These are phyloP conservation scores for Chloebia gouldiae DNA, from an alignment of 2,113 vertebrate species.

Conservation along the genomic window DNA sequence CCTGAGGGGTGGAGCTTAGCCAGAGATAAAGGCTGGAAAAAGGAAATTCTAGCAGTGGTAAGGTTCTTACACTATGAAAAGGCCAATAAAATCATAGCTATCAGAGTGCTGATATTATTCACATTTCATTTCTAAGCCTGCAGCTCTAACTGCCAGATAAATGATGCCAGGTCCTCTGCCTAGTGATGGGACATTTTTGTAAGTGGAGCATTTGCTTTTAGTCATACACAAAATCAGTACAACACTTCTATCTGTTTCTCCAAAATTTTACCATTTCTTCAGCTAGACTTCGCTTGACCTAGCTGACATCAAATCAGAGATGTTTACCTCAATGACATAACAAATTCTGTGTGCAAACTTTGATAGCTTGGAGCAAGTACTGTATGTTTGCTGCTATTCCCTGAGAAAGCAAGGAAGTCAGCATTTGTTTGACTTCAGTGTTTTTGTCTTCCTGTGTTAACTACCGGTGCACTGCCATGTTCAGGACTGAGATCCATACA, in stretches of 20 bases:
- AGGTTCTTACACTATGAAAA: background rate
- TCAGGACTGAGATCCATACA: background rate
- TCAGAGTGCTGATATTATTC: background rate
- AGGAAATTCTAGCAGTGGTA: background rate
- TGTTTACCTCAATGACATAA: background rate
- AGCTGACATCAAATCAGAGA: background rate
- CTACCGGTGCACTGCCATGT: background rate
- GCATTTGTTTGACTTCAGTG: background rate
- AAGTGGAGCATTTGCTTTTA: background rate
- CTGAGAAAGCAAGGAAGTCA: background rate
- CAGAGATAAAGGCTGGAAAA: conserved; percentile 19
- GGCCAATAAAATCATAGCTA: background rate
- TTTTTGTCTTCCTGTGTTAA: background rate
- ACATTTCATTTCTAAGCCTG: background rate
- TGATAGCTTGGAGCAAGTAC: background rate
- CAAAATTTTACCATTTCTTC: background rate
- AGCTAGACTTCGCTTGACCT: background rate
- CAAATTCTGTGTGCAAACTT: background rate
- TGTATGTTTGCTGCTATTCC: background rate
- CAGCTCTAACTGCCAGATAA: background rate
- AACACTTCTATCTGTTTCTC: background rate
- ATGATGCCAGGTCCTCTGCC: background rate
- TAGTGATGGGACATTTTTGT: background rate
- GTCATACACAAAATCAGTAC: background rate
- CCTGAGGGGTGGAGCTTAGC: conserved; percentile 60